phyloP scores from a whole-genome alignment of 1,140 invertebrate genomes.

The Lineus longissimus region DNA sequence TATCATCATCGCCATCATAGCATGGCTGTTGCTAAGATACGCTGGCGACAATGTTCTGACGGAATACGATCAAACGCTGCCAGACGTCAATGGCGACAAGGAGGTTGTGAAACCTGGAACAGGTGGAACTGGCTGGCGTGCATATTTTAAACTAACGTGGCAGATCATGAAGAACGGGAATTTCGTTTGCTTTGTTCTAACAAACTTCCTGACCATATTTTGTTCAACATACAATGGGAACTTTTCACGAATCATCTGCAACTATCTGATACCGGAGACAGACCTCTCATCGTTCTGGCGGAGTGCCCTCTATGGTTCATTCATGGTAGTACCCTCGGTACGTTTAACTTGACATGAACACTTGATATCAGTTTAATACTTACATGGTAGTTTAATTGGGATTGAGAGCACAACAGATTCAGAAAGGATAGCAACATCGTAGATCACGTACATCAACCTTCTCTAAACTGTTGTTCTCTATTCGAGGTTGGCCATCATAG shows the following conservation, averaged over 20 bases:
- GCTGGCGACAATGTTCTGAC: slow-evolving; percentile 38
- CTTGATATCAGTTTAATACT: not conserved
- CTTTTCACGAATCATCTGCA: slow-evolving; percentile 15
- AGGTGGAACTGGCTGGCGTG: not conserved
- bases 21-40: slow-evolving; percentile 34
- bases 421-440: too few relatives aligned
- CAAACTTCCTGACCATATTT: slow-evolving; percentile 10
- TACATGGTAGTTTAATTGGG: not conserved
- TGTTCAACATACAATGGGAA: slow-evolving; percentile 8
- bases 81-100: not conserved
- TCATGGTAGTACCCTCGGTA: slow-evolving; percentile 9
- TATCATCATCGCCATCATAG: slow-evolving; percentile 34
- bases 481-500: too few relatives aligned
- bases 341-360: not conserved
- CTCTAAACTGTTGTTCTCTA: too few relatives aligned
- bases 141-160: slow-evolving; percentile 11
- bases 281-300: slow-evolving; percentile 12
- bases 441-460: too few relatives aligned
- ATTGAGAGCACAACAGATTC: not conserved
- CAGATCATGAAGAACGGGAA: slow-evolving; percentile 17
- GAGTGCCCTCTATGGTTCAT: slow-evolving; percentile 11
- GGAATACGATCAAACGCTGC: slow-evolving; percentile 29
- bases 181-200: slow-evolving; percentile 15
- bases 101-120: not conserved
- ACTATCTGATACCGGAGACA: slow-evolving; percentile 11